Evolutionary conservation across 1,140 invertebrate genomes (phyloP).

Genomic region (Temnothorax longispinosus): DNA sequence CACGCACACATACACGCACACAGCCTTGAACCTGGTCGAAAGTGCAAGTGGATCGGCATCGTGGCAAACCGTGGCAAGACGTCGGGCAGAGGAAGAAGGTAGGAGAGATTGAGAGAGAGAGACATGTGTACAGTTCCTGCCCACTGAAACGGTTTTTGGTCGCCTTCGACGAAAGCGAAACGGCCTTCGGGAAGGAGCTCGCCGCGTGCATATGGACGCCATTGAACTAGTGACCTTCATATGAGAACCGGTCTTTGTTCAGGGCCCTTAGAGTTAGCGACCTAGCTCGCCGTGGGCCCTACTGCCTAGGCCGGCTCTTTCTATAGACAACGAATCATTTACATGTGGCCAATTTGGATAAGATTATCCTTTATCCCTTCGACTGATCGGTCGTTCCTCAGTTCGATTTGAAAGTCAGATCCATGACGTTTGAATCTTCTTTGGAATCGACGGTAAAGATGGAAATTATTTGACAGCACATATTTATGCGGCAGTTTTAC

Average conservation of each 20-base stretch:
- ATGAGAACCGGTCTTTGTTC: constrained; percentile 84
- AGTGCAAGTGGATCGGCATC: constrained; percentile 79
- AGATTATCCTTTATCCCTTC: constrained; percentile 19
- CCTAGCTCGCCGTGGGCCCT: constrained; percentile 73
- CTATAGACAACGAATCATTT: constrained; percentile 72
- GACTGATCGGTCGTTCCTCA: constrained; percentile 8
- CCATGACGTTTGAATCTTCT: background rate
- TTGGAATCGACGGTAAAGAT: background rate
- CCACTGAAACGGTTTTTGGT: constrained; percentile 71
- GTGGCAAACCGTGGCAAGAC: constrained; percentile 25
- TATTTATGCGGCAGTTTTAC: background rate
- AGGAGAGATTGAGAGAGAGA: constrained; percentile 48
- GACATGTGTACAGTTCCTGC: constrained; percentile 53
- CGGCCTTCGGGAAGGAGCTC: constrained; percentile 70
- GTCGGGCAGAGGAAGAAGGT: constrained; percentile 43
- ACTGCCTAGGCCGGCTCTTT: constrained; percentile 64
- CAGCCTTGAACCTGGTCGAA: constrained; percentile 78
- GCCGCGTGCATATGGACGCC: constrained; percentile 70
- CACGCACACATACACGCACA: no score
- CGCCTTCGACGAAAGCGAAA: constrained; percentile 79
- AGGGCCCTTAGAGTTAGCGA: constrained; percentile 76
- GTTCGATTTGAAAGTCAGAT: constrained; percentile 22
- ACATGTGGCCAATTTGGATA: constrained; percentile 66
- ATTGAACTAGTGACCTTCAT: constrained; percentile 85
- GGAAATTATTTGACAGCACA: background rate